phyloP scores from a whole-genome alignment of 2,888 invertebrate species.

The Artemia sinica region DNA sequence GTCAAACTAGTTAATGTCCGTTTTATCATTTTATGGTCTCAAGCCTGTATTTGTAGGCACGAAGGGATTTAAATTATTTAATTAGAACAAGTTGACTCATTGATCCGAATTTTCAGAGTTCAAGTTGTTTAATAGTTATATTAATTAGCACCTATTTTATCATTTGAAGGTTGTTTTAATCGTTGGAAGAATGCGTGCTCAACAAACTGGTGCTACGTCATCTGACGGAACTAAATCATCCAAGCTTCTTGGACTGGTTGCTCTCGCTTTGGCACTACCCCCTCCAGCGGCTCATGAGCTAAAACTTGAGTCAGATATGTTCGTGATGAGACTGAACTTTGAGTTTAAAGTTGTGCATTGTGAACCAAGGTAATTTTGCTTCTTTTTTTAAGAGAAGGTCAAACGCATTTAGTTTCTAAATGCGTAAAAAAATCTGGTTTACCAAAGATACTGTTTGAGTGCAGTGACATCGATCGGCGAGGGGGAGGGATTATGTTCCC shows the following conservation, averaged over 20 bases:
- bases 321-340: constrained; percentile 85
- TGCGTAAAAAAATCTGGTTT: background rate
- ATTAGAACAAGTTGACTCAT: too few relatives aligned
- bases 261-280: constrained; percentile 82
- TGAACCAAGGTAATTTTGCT: constrained; percentile 62
- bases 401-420: background rate
- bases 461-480: too few relatives aligned
- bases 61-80: too few relatives aligned
- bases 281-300: constrained; percentile 95
- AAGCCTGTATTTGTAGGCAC: too few relatives aligned
- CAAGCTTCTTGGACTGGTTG: constrained; percentile 78
- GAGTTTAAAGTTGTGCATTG: constrained; percentile 93
- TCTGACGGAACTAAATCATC: constrained; percentile 74
- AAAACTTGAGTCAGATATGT: constrained; percentile 82
- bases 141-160: constrained; percentile 19
- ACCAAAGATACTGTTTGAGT: too few relatives aligned
- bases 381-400: background rate
- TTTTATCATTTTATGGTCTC: too few relatives aligned
- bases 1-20: too few relatives aligned
- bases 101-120: too few relatives aligned
- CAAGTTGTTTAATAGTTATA: too few relatives aligned
- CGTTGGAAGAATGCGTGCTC: constrained; percentile 74
- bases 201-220: constrained; percentile 50
- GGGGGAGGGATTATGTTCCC: too few relatives aligned
- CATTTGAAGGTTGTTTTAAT: constrained; percentile 68